Base-by-base conservation (phyloP, 2,113 vertebrate species). In the Peucedramus taeniatus region DNA sequence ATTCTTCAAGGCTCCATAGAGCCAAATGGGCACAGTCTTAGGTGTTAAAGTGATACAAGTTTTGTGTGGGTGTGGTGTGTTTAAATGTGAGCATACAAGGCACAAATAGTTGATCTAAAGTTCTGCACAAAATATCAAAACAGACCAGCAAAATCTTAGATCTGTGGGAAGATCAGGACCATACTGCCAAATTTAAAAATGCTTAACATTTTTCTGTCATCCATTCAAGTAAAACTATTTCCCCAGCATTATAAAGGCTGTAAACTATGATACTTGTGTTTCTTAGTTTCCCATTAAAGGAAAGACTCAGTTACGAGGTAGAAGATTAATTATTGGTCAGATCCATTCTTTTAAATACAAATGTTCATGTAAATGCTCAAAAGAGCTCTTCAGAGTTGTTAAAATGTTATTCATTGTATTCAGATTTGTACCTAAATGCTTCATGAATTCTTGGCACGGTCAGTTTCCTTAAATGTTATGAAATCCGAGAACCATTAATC, bases 51-150 rank as follows among this genome's bases (percentile, higher is more conserved):
- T 51, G 49, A 61, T 39, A 53, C 24, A 79, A 76, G 45, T 40
- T 70, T 63, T 49, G 35, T 69, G 63, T 42, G 71, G 64, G 64
- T 54, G 40, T 50, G 26, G 19, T 66, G 21, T 37, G 59, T 37
- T 18, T 59, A 50, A 42, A 35, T 83, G 28, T 72, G 47, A 82
- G 24, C 3, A 3, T 82, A 68, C 0, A 2, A 79, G 37, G 40
- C 44, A 68, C 83, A 89, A 91, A 94, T 37, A 44, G 40, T 74
- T 65, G n/a, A 80, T 65, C 28, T 88, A 24, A 85, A 85, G 37
- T 75, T 95, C n/a, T 90, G 63, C n/a, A 56, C 68, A 56, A 53
- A 64, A 84, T 75, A 90, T 93, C 80, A 89, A 78, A 93, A 87
- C 69, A 92, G 60, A 68, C 14, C 17, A 90, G 30, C 13, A 68